A percentile compares a stretch with the other conserved stretches of the same genome.
phyloP scores from a whole-genome alignment of 2,888 invertebrate species.

The Sarcophaga carnaria region DNA sequence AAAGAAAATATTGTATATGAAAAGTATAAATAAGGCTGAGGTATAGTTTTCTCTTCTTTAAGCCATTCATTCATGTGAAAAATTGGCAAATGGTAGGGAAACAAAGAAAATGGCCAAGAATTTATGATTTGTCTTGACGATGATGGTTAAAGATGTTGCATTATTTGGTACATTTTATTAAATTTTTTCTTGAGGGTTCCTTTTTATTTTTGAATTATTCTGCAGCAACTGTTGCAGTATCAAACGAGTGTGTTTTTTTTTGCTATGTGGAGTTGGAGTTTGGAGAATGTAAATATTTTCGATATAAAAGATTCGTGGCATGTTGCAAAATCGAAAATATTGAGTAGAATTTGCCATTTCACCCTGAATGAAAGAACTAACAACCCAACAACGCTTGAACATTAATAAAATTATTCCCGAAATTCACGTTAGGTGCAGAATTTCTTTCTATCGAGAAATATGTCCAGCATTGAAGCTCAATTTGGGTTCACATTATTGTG shows the following conservation, averaged over 20 bases:
- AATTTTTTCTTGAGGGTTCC: neutral
- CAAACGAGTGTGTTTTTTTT: neutral
- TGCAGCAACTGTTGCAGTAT: slow-evolving; percentile 56
- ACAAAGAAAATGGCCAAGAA: neutral
- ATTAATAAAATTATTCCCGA: no score
- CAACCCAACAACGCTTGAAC: no score
- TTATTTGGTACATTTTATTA: neutral
- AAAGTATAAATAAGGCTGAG: neutral
- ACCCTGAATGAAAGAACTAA: no score
- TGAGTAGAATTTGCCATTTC: no score
- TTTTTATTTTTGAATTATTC: slow-evolving; percentile 36
- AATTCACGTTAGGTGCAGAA: no score
- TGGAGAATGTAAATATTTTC: no score
- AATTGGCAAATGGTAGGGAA: slow-evolving; percentile 61
- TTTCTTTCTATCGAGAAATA: no score
- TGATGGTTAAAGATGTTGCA: slow-evolving; percentile 18
- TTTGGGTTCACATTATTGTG: no score
- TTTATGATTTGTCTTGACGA: slow-evolving; percentile 11
- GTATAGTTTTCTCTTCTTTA: slow-evolving; percentile 18
- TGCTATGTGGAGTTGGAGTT: neutral
- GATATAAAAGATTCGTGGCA: no score
- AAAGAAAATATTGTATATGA: neutral
- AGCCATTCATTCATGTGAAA: slow-evolving; percentile 62
- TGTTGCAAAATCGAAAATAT: no score
- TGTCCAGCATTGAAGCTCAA: no score